Evolutionary conservation across 1,140 invertebrate genomes (phyloP).

Genomic region (Saccostrea glomerata): DNA sequence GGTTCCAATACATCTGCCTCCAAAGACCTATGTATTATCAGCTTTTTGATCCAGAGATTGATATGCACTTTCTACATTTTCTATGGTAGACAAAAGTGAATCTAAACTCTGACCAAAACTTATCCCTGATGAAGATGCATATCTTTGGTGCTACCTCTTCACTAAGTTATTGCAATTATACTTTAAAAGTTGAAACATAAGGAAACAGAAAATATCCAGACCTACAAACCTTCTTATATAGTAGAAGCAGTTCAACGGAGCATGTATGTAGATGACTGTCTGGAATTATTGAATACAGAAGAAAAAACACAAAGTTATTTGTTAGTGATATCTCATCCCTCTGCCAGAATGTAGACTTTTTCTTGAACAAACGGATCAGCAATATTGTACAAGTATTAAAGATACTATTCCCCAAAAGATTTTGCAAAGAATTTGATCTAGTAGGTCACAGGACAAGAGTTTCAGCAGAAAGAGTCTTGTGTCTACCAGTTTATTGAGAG

Average conservation of each 20-base stretch:
- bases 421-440: neutral
- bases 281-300: too few species aligned
- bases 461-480: slow-evolving; percentile 42
- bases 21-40: too few species aligned
- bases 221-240: neutral
- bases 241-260: too few species aligned
- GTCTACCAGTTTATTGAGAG: slow-evolving; percentile 46
- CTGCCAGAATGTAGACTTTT: slow-evolving; percentile 46
- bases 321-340: slow-evolving; percentile 25
- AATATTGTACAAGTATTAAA: slow-evolving; percentile 39
- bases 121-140: slow-evolving; percentile 41
- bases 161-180: slow-evolving; percentile 44
- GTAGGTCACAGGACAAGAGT: neutral
- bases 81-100: slow-evolving; percentile 30
- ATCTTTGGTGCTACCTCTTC: slow-evolving; percentile 43
- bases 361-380: slow-evolving; percentile 50
- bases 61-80: slow-evolving; percentile 42
- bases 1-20: too few species aligned
- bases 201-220: neutral
- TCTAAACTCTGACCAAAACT: neutral
- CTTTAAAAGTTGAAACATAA: slow-evolving; percentile 10
- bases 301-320: neutral
- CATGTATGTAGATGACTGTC: too few species aligned
- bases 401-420: slow-evolving; percentile 33
- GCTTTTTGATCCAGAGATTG: neutral